These are phyloP conservation scores for Synanthedon vespiformis DNA, from an alignment of 2,888 invertebrate genomes.

Conservation along the genomic window DNA sequence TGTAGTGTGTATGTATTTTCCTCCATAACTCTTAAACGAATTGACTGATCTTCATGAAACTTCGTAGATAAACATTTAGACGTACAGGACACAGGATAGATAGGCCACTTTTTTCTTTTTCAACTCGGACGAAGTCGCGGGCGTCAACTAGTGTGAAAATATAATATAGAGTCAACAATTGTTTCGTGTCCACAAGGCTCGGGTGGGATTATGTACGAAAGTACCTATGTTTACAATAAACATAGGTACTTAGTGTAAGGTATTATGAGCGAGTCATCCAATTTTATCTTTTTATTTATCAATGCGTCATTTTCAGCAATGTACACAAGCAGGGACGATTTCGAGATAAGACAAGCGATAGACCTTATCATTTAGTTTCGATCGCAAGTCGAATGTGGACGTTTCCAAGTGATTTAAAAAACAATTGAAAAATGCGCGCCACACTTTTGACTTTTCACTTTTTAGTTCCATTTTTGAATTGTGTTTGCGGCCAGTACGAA, in stretches of 20 bases:
- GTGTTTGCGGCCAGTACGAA: conserved; percentile 28
- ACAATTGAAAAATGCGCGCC: conserved; percentile 40
- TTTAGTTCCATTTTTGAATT: conserved; percentile 22
- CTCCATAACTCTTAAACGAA: too few relatives aligned
- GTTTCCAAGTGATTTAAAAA: conserved; percentile 18
- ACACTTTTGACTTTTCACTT: conserved; percentile 31
- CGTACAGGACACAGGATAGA: too few relatives aligned
- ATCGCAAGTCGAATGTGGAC: conserved; percentile 37
- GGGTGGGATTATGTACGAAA: too few relatives aligned
- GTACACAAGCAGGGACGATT: conserved; percentile 38
- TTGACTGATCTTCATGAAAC: too few relatives aligned
- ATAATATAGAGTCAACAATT: neutral
- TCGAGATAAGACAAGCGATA: conserved; percentile 49
- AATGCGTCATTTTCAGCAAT: conserved; percentile 55
- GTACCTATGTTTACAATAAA: too few relatives aligned
- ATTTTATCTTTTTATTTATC: conserved; percentile 22
- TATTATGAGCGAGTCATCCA: conserved; percentile 7
- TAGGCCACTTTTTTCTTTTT: too few relatives aligned
- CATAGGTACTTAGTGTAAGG: too few relatives aligned
- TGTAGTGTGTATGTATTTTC: too few relatives aligned
- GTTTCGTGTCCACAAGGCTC: neutral
- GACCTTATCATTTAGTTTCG: conserved; percentile 54
- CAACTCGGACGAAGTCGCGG: too few relatives aligned
- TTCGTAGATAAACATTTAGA: too few relatives aligned
- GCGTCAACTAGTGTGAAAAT: too few relatives aligned